Evolutionary conservation across 2,888 invertebrate genomes (phyloP), one percentile per base, ranked within the genome.

Genomic region (Geotrupes spiniger): DNA sequence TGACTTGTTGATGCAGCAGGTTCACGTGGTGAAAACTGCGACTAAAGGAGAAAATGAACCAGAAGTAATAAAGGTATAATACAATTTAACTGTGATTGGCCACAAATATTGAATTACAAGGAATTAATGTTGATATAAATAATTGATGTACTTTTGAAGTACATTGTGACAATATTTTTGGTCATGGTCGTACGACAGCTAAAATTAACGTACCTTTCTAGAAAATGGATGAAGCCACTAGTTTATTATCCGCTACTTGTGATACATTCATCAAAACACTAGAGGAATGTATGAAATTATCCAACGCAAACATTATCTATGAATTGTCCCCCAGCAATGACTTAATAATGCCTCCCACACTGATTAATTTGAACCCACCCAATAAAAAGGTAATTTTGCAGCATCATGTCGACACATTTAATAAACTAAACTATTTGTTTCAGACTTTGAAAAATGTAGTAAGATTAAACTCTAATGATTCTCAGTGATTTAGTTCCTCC

Each of bases 1-100:
- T 76, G 89, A 90, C 71, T 76, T 89, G 29, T 75, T 90, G 63
- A 88, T 89, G 87, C 89, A 90, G 69, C 89, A 89, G 74, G 87
- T 88, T 1, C 88, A 89, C 74, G 81, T 81, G 46, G 79, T 87
- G 0, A 86, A 85, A 70, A 81, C 80, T 69, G 83, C 83, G 47
- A 79, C 80, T 6, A 78, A 72, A 52, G 69, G 71, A 51, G 77
- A 80, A 55, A 73, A 71, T 58, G 78, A 78, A 12, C 82, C 83
- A 26, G 80, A 84, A 66, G 63, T 81, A 43, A 75, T 81, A n/a
- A n/a, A n/a, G 74, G 83, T 83, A 64, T 59, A 54, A n/a, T n/a
- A n/a, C n/a, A n/a, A n/a, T n/a, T n/a, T n/a, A n/a, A n/a, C n/a
- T n/a, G n/a, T n/a, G n/a, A n/a, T n/a, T n/a, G n/a, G n/a, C n/a